Evolutionary conservation across 2,888 invertebrate genomes (phyloP), one percentile per base, ranked within the genome.

Genomic region (Meteorus cinctellus): DNA sequence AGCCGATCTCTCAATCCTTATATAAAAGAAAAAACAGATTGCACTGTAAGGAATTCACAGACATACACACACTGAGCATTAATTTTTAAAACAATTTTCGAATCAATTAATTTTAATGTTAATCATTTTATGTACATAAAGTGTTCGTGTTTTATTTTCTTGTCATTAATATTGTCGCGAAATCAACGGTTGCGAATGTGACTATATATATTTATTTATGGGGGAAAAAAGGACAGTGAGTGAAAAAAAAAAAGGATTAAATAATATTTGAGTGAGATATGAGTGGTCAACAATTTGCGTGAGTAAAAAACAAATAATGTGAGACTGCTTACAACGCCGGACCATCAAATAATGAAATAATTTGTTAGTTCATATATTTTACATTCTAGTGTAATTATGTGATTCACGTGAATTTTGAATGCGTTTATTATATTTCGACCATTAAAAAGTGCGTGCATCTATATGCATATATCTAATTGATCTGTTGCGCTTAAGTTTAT

Each of bases 51-150:
- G 80, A 81, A 80, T 81, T 80, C 77, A 77, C 73, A 77, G 69
- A 77, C 76, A 78, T n/a, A 19, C 4, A 55, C 55, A 55, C 55
- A 24, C 19, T 55, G 55, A 55, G 19, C 19, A 24, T 55, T 78
- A 78, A 78, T 80, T 81, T 79, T 72, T 78, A 80, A 79, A 80
- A 78, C 78, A 72, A 51, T 75, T 74, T 74, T 76, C 72, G 77
- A 79, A 77, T 78, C 78, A 75, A 79, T 81, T 81, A 16, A n/a
- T 48, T 48, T 10, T 76, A 79, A 80, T 80, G 76, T 80, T 79
- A 80, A 78, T 62, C 70, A 82, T 83, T 83, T 82, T 83, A 82
- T 86, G 84, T 86, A 86, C 77, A 86, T 86, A 86, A 86, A 19
- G 55, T 24, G 19, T n/a, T 55, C n/a, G 19, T 55, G n/a, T 24